Evolutionary conservation across 2,113 vertebrate species (phyloP), one percentile per base, ranked within the genome.

Genomic region (Scophthalmus maximus): DNA sequence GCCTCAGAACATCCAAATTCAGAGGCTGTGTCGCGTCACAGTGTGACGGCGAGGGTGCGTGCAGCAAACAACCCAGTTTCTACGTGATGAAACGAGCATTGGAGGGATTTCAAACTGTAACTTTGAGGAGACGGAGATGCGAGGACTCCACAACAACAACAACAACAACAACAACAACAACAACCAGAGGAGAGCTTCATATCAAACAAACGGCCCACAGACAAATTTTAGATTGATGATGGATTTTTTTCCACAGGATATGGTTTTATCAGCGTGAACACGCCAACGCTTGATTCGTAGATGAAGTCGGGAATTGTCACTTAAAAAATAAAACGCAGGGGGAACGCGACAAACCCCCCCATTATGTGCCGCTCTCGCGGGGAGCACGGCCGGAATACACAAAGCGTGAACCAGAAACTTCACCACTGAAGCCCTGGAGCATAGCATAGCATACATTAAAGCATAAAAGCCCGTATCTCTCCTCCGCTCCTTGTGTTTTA

Each of bases 361-460:
- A 59, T 79, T 77, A 86, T 83, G 75, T 68, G 44, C 68, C 56
- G 64, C 51, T 66, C 58, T 83, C 22, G 49, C 42, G 36, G 62
- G 34, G 25, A 70, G 49, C 18, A 14, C 30, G 78, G 53, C 11
- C n/a, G 40, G 71, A 79, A 78, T 52, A 73, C 76, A 82, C 71
- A 81, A 80, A 83, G 82, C 78, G 79, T 86, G 87, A 88, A 88
- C 82, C 78, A 89, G 82, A 88, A 90, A 89, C 87, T 82, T 88
- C 87, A 89, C 26, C 47, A 55, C 11, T 77, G 79, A 87, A 91
- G 88, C 88, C 90, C 85, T 64, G 26, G 82, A 85, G 87, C 76
- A 79, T 68, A 75, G 87, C 76, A 79, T 68, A 75, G 82, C 85
- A 84, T 88, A 77, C 64, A 88, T 86, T 84, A 89, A 87, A 84